Evolutionary conservation across 2,888 invertebrate species (phyloP), one percentile per base, ranked within the genome.

Genomic region (Escarpia spicata): DNA sequence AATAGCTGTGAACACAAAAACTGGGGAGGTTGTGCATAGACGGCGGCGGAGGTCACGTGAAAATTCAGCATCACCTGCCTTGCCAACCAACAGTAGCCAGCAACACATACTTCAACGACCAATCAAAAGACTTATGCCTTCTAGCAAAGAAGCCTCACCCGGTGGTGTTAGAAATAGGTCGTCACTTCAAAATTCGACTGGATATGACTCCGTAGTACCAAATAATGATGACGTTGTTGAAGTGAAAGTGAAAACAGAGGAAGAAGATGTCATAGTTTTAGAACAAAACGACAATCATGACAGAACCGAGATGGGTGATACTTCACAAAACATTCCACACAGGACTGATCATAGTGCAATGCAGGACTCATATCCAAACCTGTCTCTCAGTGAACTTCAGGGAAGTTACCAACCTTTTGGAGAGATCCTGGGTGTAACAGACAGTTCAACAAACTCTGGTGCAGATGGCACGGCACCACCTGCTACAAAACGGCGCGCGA

Each of bases 341-440:
- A 75, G 26, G 19, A 75, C 75, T 26, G 75, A 75, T 26, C 75
- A 75, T n/a, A 75, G 75, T 75, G 75, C 75, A 75, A 75, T 75
- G 75, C 75, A 75, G 26, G 75, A 75, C 75, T 75, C 75, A 26
- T 75, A 75, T 75, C 75, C 75, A 75, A 75, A n/a, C 75, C n/a
- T 75, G 19, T 26, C 75, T 26, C 75, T 75, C n/a, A 75, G 75
- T 75, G 75, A 75, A 75, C 19, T 75, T 75, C 75, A 75, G 75
- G 75, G 75, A 75, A 75, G 75, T 75, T 75, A 75, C 75, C 75
- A 75, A 75, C 75, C 75, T 75, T 75, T 75, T 26, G 75, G 75
- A 26, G 75, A 75, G 75, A 75, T 75, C 75, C 75, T 75, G 2
- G 75, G 75, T 75, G 75, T 75, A 75, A 75, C 75, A 26, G 75